These are phyloP conservation scores for Maconellicoccus hirsutus DNA, from an alignment of 1,140 invertebrate species.

Conservation along the genomic window DNA sequence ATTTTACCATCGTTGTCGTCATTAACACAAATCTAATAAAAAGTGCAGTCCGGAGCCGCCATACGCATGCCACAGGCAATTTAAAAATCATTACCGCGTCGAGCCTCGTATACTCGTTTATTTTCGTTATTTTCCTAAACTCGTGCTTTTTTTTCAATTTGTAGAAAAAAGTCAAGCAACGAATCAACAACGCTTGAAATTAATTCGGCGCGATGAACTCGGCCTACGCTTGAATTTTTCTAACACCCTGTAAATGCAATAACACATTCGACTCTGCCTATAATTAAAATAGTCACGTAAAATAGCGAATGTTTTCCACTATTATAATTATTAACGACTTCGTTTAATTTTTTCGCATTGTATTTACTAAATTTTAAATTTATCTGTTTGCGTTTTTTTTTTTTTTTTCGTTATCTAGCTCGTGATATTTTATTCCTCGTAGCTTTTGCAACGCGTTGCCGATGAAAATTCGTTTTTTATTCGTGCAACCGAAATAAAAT, in stretches of 20 bases:
- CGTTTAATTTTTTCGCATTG: neutral
- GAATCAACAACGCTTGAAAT: neutral
- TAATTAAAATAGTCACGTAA: constrained; percentile 1
- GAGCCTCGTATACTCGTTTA: neutral
- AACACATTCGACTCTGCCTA: neutral
- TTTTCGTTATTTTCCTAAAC: neutral
- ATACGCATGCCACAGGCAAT: neutral
- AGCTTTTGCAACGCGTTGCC: too few relatives aligned
- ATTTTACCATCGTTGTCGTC: neutral
- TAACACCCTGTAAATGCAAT: neutral
- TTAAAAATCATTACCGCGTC: neutral
- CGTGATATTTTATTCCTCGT: too few relatives aligned
- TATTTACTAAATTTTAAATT: constrained; percentile 10
- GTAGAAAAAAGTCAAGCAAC: too few relatives aligned
- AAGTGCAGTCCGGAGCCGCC: neutral
- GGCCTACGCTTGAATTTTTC: neutral
- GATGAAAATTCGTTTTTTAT: too few relatives aligned
- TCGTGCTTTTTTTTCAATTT: neutral
- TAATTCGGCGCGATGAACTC: neutral
- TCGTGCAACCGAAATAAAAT: too few relatives aligned
- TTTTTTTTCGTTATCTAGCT: neutral
- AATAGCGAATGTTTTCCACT: neutral
- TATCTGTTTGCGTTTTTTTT: neutral
- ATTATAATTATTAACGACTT: constrained; percentile 1
- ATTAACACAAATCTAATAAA: neutral